A percentile compares a stretch with the other conserved stretches of the same genome.
These are phyloP conservation scores for Tragelaphus scriptus DNA, from an alignment of 2,113 vertebrate genomes.

Conservation along the genomic window DNA sequence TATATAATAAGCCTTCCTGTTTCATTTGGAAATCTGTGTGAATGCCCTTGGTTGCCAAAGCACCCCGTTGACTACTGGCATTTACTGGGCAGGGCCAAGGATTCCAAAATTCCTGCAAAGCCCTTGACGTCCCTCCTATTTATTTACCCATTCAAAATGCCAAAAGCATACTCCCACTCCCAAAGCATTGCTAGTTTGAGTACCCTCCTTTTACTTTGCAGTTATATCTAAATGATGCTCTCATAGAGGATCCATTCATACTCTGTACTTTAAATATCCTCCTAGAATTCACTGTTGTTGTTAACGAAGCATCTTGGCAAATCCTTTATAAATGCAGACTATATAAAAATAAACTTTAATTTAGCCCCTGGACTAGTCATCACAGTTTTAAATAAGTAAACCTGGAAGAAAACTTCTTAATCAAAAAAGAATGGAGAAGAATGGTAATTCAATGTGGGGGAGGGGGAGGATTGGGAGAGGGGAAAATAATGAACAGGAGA, in stretches of 20 bases:
- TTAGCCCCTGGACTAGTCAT: neutral
- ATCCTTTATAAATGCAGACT: neutral
- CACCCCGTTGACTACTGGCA: neutral
- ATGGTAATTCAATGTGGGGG: neutral
- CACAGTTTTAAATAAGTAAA: neutral
- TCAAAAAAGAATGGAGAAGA: neutral
- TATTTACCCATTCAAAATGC: neutral
- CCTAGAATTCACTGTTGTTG: neutral
- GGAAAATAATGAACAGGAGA: neutral
- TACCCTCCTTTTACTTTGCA: neutral
- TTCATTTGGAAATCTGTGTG: neutral
- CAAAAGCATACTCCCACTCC: neutral
- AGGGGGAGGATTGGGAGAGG: neutral
- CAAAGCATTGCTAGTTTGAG: neutral
- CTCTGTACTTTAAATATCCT: constrained; percentile 16
- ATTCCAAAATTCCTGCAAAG: constrained; percentile 10
- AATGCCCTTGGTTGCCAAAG: neutral
- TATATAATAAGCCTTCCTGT: neutral
- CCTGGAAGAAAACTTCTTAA: neutral
- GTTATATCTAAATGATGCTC: neutral
- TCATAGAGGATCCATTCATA: neutral
- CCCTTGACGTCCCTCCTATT: neutral
- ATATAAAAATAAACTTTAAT: constrained; percentile 20
- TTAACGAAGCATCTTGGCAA: neutral
- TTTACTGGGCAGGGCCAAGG: neutral